Percentiles rank a stretch among this genome's conserved stretches.
These are phyloP conservation scores for Geococcyx californianus DNA, from an alignment of 2,113 vertebrate species.

Conservation along the genomic window DNA sequence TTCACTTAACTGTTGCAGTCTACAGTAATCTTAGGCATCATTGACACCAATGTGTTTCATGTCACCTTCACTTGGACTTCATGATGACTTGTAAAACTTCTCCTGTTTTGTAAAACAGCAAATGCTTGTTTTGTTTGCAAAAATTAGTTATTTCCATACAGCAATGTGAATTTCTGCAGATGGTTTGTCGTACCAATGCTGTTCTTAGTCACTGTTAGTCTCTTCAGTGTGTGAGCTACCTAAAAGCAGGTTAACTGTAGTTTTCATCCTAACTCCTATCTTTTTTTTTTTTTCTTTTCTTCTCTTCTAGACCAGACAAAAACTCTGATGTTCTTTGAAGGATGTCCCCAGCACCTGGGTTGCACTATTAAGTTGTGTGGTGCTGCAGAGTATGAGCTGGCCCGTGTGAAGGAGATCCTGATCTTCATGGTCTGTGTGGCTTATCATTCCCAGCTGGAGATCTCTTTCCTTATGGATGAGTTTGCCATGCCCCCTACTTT, in stretches of 20 bases:
- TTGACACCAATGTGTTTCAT: neutral
- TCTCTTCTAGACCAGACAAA: conserved; percentile 84
- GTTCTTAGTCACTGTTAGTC: neutral
- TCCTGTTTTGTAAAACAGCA: neutral
- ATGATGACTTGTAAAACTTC: too few relatives aligned
- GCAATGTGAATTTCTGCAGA: neutral
- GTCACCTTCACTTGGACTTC: neutral
- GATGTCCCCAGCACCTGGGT: conserved; percentile 90
- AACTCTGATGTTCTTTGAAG: conserved; percentile 97
- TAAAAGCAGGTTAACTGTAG: neutral
- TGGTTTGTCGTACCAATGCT: neutral
- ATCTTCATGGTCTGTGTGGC: conserved; percentile 96
- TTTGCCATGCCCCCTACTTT: conserved; percentile 96
- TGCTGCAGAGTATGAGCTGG: conserved; percentile 92
- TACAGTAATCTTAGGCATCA: neutral
- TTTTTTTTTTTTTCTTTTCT: neutral
- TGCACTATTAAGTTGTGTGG: conserved; percentile 96
- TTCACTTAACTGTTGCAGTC: neutral
- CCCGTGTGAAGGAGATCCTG: conserved; percentile 95
- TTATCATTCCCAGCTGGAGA: conserved; percentile 97
- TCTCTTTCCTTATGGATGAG: conserved; percentile 99
- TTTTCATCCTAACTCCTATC: neutral
- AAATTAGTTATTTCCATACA: neutral
- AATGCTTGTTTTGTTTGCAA: neutral
- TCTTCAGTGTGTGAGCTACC: neutral